Conservation (phyloP, 2,797 vertebrate species). For the Botia kubotai region DNA sequence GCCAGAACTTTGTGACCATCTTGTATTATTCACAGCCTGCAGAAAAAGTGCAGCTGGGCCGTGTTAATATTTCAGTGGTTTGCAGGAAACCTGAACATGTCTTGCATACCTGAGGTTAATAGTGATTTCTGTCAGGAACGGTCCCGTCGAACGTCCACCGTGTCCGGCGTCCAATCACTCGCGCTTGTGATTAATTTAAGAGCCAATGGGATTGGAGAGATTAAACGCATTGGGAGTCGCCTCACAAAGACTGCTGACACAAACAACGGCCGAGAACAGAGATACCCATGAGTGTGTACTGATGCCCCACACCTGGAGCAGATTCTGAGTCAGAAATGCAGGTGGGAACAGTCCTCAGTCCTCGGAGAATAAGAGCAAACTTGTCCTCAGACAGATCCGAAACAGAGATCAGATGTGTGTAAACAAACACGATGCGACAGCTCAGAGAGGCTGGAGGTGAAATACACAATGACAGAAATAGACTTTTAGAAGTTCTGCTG, state of each 20-base stretch:
- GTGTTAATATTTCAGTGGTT: constrained; percentile 66
- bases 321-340: constrained; percentile 16
- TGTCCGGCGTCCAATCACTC: constrained; percentile 39
- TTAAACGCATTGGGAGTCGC: constrained; percentile 39
- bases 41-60: constrained; percentile 56
- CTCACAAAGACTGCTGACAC: constrained; percentile 47
- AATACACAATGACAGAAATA: neutral
- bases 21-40: constrained; percentile 62
- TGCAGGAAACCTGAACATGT: constrained; percentile 62
- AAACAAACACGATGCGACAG: constrained; percentile 20
- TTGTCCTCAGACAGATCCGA: constrained; percentile 1
- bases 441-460: neutral
- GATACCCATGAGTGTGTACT: constrained; percentile 38
- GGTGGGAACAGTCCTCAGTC: constrained; percentile 19
- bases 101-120: constrained; percentile 61
- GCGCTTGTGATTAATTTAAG: constrained; percentile 55
- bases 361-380: constrained; percentile 36
- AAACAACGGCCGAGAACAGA: constrained; percentile 39
- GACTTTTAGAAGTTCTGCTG: neutral
- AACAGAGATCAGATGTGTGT: neutral
- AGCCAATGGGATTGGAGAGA: constrained; percentile 32
- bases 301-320: constrained; percentile 30
- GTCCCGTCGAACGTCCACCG: constrained; percentile 44
- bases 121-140: constrained; percentile 52
- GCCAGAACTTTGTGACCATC: constrained; percentile 51